These are phyloP conservation scores for Columbina picui DNA, from an alignment of 2,113 vertebrate genomes.

Conservation along the genomic window DNA sequence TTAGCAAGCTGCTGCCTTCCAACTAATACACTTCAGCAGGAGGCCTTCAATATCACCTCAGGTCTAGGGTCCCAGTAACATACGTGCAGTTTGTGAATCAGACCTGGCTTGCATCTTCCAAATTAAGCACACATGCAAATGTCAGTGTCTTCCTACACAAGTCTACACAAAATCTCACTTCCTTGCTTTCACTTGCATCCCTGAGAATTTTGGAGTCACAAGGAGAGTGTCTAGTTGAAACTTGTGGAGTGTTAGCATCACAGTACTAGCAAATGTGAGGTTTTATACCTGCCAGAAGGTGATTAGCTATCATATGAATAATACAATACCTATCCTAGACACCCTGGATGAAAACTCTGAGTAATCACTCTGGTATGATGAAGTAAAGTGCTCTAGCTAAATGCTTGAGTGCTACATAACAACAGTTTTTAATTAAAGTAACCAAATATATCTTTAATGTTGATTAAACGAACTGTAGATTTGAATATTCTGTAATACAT, in stretches of 20 bases:
- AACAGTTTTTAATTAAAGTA: conserved; percentile 52
- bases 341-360: neutral
- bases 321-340: conserved; percentile 22
- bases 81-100: neutral
- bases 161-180: neutral
- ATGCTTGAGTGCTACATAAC: neutral
- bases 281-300: conserved; percentile 8
- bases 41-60: neutral
- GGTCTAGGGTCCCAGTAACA: neutral
- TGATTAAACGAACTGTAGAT: conserved; percentile 29
- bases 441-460: conserved; percentile 48
- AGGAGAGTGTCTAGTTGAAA: neutral
- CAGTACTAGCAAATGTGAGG: neutral
- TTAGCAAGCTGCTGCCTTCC: neutral
- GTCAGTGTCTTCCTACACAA: neutral
- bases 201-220: neutral
- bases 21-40: neutral
- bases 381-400: conserved; percentile 3
- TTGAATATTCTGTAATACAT: neutral
- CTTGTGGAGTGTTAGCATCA: neutral
- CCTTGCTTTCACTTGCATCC: neutral
- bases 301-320: conserved; percentile 33
- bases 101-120: neutral
- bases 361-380: conserved; percentile 19
- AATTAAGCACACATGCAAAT: neutral